Evolutionary conservation across 1,140 invertebrate genomes (phyloP).

Genomic region (roundworm (Caenorhabditis elegans)): WBcel235 BX284604.4:9928501-9929000

Average conservation of each 20-base stretch:
- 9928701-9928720: background rate
- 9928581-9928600: background rate
- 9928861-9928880: too few relatives aligned
- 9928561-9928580: background rate
- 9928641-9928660: background rate
- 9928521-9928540: conserved; percentile 1
- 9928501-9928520: background rate
- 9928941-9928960: background rate
- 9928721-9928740: background rate
- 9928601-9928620: background rate
- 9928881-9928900: too few relatives aligned
- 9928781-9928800: background rate
- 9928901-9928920: too few relatives aligned
- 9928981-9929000: too few relatives aligned
- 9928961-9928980: background rate
- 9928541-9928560: background rate
- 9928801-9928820: background rate
- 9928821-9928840: background rate
- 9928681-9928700: conserved; percentile 11
- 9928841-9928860: background rate
- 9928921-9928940: background rate
- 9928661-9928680: background rate
- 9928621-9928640: background rate
- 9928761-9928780: background rate
- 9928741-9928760: background rate